Evolutionary conservation across 2,888 invertebrate species (phyloP), one percentile per base, ranked within the genome.

Genomic region (Matsumyia berberina): DNA sequence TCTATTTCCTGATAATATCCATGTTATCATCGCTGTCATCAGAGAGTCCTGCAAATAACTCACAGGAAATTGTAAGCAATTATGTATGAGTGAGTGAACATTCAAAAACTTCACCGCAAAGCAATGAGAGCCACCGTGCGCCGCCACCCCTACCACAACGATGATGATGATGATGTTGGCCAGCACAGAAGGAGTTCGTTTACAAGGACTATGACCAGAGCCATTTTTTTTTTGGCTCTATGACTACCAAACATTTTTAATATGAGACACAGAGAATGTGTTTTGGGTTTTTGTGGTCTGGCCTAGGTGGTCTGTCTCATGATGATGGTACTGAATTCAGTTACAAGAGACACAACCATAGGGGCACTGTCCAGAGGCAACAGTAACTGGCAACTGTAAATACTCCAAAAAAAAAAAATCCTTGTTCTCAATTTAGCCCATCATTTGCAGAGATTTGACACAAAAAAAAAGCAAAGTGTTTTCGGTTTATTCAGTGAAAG

Each of bases 81-180:
- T 46, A 46, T 4, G 39, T 73, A 39, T 73, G 60, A 73, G 51
- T 64, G 80, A 73, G 62, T 72, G 82, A 58, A 78, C 72, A 73
- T 83, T 78, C 57, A 42, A 72, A 82, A 83, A 73, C 24, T 67
- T 77, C 53, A 73, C 82, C 72, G 60, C 83, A 83, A 42, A 57
- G 62, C 67, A 72, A 67, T 72, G 78, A 62, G 72, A 49, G 9
- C 51, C 35, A 53, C 57, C 44, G 46, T 35, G 15, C n/a, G n/a
- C n/a, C n/a, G n/a, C n/a, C n/a, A n/a, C n/a, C n/a, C n/a, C n/a
- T n/a, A n/a, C n/a, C n/a, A n/a, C n/a, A n/a, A 74, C 8, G 53
- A 72, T 15, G 58, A 37, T 42, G 76, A 67, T 74, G 44, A 76
- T 78, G 67, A 69, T 74, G 79, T 74, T 42, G 64, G 64, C 62